Percentiles rank a stretch among this genome's conserved stretches.
These are phyloP conservation scores for Epistrophe grossulariae DNA, from an alignment of 2,888 invertebrate species.

Conservation along the genomic window DNA sequence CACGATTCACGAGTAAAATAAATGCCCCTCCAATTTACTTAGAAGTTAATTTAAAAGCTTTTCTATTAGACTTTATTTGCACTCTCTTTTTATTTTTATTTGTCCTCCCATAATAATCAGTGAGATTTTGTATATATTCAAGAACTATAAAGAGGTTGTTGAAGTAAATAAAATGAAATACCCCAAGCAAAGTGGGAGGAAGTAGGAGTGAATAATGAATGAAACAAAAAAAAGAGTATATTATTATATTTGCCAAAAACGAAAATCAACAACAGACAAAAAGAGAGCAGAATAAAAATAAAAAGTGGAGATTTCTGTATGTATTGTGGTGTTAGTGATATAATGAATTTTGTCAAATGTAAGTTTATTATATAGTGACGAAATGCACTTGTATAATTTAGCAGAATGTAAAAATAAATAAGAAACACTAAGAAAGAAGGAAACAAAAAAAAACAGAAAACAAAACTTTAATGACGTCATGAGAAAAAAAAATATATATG, in stretches of 20 bases:
- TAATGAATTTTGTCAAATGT: slow-evolving; percentile 11
- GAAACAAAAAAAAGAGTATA: slow-evolving; percentile 54
- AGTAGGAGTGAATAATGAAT: slow-evolving; percentile 60
- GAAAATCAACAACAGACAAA: background rate
- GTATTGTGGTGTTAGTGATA: background rate
- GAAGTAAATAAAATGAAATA: slow-evolving; percentile 37
- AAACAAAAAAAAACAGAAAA: no score
- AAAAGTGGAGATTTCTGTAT: background rate
- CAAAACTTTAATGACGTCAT: slow-evolving; percentile 22
- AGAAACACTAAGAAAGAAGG: slow-evolving; percentile 1
- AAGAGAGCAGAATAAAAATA: slow-evolving; percentile 1
- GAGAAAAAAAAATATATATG: slow-evolving; percentile 16
- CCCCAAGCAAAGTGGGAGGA: slow-evolving; percentile 30
- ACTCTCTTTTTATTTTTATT: background rate
- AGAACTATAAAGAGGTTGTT: slow-evolving; percentile 14
- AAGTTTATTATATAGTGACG: slow-evolving; percentile 28
- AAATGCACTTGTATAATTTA: slow-evolving; percentile 1
- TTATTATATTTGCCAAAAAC: slow-evolving; percentile 22
- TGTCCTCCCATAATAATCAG: background rate
- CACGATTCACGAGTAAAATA: background rate
- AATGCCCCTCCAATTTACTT: slow-evolving; percentile 11
- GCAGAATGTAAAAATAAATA: slow-evolving; percentile 1
- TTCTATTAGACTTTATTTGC: background rate
- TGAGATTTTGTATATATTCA: no score
- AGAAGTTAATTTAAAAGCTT: slow-evolving; percentile 24